These are phyloP conservation scores for Cheilosia vernalis DNA, from an alignment of 2,888 invertebrate genomes.

Conservation along the genomic window DNA sequence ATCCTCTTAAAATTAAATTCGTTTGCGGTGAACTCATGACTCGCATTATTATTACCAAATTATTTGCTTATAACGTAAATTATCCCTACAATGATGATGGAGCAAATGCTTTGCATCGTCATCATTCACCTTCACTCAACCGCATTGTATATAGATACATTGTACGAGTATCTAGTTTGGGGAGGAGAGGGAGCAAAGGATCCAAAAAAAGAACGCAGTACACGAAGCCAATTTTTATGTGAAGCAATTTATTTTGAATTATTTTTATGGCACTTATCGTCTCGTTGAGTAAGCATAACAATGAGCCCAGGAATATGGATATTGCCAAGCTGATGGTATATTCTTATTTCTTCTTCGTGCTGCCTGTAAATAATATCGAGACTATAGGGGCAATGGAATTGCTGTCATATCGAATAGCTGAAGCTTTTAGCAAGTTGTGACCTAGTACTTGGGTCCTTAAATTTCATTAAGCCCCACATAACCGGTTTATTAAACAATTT, in stretches of 20 bases:
- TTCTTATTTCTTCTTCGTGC: neutral
- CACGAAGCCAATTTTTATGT: conserved; percentile 80
- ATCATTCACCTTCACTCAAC: conserved; percentile 71
- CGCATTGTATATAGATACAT: conserved; percentile 40
- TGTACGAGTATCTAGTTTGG: conserved; percentile 54
- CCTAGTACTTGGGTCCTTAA: neutral
- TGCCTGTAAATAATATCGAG: conserved; percentile 48
- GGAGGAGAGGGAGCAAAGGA: neutral
- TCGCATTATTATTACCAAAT: conserved; percentile 83
- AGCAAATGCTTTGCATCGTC: conserved; percentile 69
- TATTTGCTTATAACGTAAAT: conserved; percentile 77
- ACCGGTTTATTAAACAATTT: conserved; percentile 24
- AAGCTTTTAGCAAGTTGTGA: no score
- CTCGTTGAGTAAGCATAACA: conserved; percentile 78
- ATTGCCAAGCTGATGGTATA: neutral
- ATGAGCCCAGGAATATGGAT: conserved; percentile 62
- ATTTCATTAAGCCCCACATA: neutral
- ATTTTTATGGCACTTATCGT: conserved; percentile 83
- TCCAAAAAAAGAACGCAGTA: conserved; percentile 41
- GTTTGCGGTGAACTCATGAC: conserved; percentile 78
- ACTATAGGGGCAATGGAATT: conserved; percentile 24
- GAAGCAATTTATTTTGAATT: conserved; percentile 83
- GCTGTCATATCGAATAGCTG: neutral
- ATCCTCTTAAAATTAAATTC: conserved; percentile 68
- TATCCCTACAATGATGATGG: conserved; percentile 65